Evolutionary conservation across 2,888 invertebrate genomes (phyloP), one percentile per base, ranked within the genome.

Genomic region (Melangyna quadrimaculata): DNA sequence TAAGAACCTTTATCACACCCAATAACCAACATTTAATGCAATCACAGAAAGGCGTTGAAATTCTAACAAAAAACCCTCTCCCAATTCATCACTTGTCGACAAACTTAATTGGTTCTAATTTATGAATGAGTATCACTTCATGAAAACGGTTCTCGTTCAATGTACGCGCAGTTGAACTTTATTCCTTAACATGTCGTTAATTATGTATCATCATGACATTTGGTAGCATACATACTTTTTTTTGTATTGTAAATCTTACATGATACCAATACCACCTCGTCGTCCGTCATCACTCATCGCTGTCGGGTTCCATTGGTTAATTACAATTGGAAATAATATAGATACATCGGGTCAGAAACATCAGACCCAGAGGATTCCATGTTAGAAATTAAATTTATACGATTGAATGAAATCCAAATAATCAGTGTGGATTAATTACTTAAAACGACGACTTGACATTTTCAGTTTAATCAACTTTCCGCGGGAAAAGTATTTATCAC

Each of bases 101-200:
- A 65, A 69, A n/a, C 40, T 43, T 73, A 79, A 79, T 67, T 79
- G 79, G 19, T 73, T 19, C 40, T 78, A 51, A 78, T 72, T 78
- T 67, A 78, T 78, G 57, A 72, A 78, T 78, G 63, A n/a, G 32
- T 7, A 43, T 8, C 32, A 19, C 3, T 45, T n/a, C 35, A 67
- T 35, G n/a, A 22, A 35, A 12, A 24, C 29, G 27, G 29, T 35
- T 27, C 35, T 35, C 35, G 19, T 29, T 45, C 29, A 45, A 48
- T 53, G 8, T 43, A 61, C 51, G 61, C 57, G 53, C 63, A 73
- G 29, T 74, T 80, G 61, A 80, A 70, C 59, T 67, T 51, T 53
- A 53, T 61, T 51, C 37, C 43, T 17, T 43, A 74, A 43, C 48
- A 74, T 74, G 29, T 35, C 19, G 59, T 70, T 74, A 61, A 63